Conservation (phyloP, 1,140 invertebrate genomes). For the Ectropis grisescens region DNA sequence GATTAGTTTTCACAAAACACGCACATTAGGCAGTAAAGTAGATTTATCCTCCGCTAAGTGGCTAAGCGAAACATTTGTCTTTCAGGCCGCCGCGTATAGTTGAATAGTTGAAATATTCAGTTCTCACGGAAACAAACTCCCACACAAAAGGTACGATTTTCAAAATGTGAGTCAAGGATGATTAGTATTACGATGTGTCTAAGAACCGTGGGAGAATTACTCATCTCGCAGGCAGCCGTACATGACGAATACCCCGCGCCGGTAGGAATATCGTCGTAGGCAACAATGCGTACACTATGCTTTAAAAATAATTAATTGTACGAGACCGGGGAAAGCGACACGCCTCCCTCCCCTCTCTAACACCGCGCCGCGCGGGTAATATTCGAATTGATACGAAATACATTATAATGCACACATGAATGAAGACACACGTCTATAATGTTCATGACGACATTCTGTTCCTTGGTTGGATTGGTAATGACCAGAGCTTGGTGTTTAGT, state of each 20-base stretch:
- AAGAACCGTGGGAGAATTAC: constrained; percentile 44
- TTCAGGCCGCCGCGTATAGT: constrained; percentile 24
- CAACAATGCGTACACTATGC: constrained; percentile 9
- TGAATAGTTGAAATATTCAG: constrained; percentile 38
- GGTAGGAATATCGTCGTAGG: constrained; percentile 18
- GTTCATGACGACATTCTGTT: too few species aligned
- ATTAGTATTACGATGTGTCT: constrained; percentile 34
- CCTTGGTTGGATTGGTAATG: too few species aligned
- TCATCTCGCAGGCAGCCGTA: constrained; percentile 19
- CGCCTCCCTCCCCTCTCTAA: neutral
- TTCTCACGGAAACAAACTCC: constrained; percentile 53
- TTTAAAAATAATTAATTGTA: constrained; percentile 11
- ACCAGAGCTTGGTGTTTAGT: too few species aligned
- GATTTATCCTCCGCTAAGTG: too few species aligned
- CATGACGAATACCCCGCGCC: constrained; percentile 20
- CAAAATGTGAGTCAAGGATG: constrained; percentile 65
- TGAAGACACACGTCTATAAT: too few species aligned
- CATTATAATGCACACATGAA: too few species aligned
- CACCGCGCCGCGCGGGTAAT: too few species aligned
- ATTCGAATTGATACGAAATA: too few species aligned
- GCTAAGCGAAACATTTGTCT: constrained; percentile 28
- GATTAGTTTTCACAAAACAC: too few species aligned
- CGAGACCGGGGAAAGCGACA: constrained; percentile 18
- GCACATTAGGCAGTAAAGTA: too few species aligned
- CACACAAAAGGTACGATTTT: constrained; percentile 57